Percentiles rank a stretch among this genome's conserved stretches.
These are phyloP conservation scores for Lepus townsendii DNA, from an alignment of 2,797 vertebrate genomes.

Conservation along the genomic window DNA sequence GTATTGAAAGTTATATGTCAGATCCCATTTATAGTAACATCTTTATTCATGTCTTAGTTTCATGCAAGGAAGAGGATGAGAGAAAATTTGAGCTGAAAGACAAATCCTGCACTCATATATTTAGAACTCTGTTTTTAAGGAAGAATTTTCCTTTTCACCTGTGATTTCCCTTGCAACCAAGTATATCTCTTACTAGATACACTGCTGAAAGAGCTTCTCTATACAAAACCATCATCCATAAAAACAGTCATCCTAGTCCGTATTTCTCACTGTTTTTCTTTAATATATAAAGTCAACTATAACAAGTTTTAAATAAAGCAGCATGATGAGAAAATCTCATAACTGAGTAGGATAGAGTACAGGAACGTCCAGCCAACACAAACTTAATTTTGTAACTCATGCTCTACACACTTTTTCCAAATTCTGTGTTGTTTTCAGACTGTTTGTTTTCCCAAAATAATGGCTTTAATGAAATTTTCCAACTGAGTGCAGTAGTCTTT, in stretches of 20 bases:
- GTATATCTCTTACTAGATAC: slow-evolving; percentile 7
- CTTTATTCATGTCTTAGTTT: slow-evolving; percentile 23
- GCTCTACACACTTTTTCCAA: slow-evolving; percentile 58
- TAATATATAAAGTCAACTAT: slow-evolving; percentile 84
- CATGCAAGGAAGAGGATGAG: background rate
- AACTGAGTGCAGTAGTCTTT: slow-evolving; percentile 44
- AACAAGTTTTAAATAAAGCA: slow-evolving; percentile 85
- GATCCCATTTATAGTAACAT: background rate
- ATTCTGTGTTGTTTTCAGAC: slow-evolving; percentile 70
- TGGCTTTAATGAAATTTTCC: slow-evolving; percentile 70
- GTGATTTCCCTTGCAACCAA: slow-evolving; percentile 38
- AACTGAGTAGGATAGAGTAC: slow-evolving; percentile 85
- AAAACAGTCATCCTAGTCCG: slow-evolving; percentile 75
- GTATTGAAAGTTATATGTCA: background rate
- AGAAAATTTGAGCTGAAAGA: background rate
- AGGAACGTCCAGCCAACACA: slow-evolving; percentile 83
- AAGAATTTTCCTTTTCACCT: background rate
- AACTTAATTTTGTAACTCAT: slow-evolving; percentile 80
- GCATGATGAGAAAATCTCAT: slow-evolving; percentile 87
- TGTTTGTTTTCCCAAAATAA: slow-evolving; percentile 47
- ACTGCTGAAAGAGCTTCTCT: slow-evolving; percentile 13
- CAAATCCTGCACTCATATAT: background rate
- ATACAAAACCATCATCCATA: slow-evolving; percentile 77
- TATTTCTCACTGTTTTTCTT: slow-evolving; percentile 81
- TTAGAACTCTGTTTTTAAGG: background rate